Percentiles rank a stretch among this genome's conserved stretches.
These are phyloP conservation scores for Lithobates sylvaticus DNA, from an alignment of 2,797 vertebrate species.

Conservation along the genomic window DNA sequence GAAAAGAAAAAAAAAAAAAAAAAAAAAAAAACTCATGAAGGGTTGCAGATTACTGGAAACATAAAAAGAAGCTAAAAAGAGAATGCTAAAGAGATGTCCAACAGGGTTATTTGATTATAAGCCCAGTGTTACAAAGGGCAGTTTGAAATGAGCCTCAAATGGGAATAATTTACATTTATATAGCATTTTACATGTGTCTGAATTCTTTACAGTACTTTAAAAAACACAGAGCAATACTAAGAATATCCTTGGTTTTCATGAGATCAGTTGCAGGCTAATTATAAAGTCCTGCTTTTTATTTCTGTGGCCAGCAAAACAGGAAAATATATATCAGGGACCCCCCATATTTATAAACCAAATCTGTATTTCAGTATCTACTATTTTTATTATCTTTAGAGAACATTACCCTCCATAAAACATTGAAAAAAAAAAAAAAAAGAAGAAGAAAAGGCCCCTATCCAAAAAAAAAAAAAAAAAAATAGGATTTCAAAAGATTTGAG, in stretches of 20 bases:
- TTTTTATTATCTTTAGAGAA: neutral
- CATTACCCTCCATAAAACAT: neutral
- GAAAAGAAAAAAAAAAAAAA: neutral
- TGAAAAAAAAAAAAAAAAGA: no score
- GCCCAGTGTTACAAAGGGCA: slow-evolving; percentile 43
- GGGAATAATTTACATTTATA: slow-evolving; percentile 56
- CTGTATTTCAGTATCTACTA: neutral
- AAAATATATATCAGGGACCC: neutral
- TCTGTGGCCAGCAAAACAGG: neutral
- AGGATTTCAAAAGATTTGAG: no score
- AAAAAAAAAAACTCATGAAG: slow-evolving; percentile 33
- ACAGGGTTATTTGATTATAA: slow-evolving; percentile 52
- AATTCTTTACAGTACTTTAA: slow-evolving; percentile 32
- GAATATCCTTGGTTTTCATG: neutral
- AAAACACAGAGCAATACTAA: slow-evolving; percentile 22
- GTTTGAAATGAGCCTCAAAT: slow-evolving; percentile 18
- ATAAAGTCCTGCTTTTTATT: slow-evolving; percentile 1
- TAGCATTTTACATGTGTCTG: slow-evolving; percentile 28
- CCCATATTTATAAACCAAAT: neutral
- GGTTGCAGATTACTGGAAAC: slow-evolving; percentile 53
- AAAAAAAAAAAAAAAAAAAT: no score
- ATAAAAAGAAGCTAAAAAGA: slow-evolving; percentile 45
- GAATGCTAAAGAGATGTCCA: slow-evolving; percentile 49
- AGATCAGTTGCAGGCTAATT: neutral
- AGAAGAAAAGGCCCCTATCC: no score